Evolutionary conservation across 30 jellyfish, hydroid and myxozoan genomes (phyloP), one percentile per base, ranked within the genome.

Genomic region (Aurelia coerulea): DNA sequence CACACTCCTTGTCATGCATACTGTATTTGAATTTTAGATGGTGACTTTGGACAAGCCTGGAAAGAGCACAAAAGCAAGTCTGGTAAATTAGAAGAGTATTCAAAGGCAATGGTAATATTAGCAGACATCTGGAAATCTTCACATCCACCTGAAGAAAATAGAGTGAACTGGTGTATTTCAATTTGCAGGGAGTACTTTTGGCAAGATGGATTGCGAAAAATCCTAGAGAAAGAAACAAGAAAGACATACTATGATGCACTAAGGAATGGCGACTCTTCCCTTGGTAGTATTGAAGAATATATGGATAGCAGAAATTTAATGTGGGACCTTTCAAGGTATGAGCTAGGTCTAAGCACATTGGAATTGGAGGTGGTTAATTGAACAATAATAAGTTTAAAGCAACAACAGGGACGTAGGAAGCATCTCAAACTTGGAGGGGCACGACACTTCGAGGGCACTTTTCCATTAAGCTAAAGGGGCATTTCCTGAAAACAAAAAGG

Each of bases 61-160:
- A 65, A 87, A 64, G 85, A 77, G 31, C 92, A 81, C 68, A 72
- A 86, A 29, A 4, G 68, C 18, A 67, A 87, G 52, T 37, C 15
- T 6, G 76, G 68, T 37, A 35, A 34, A 32, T 62, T 92, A 54
- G 53, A 74, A n/a, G 69, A 11, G 8, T 92, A 92, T 60, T 83
- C 98, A 32, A 77, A 68, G 6, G 91, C 98, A 39, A 92, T 92
- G 98, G 88, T 68, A 65, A 42, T 81, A n/a, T 65, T 92, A 5
- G 96, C 98, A 14, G 51, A 74, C 15, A 59, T 68, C 3, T 92
- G 98, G 98, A 74, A 72, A 51, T 52, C 60, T 32, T 64, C 90
- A 35, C 90, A 78, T 13, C 93, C 93, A 14, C 77, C 64, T 3
- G 3, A 65, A 39, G 91, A 80, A 80, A 87, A 81, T 73, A 70